phyloP scores from a whole-genome alignment of 1,140 invertebrate species.

The Conus betulinus region DNA sequence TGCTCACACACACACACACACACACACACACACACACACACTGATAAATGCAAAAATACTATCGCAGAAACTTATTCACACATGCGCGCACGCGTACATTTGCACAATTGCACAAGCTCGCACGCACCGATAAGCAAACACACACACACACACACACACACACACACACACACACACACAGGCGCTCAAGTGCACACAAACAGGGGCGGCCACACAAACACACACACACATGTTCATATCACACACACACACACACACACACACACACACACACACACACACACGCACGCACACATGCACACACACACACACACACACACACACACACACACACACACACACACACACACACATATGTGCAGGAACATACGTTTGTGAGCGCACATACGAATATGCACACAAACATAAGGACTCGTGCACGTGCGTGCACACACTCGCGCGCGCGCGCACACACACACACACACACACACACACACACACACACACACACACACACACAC shows the following conservation, averaged over 20 bases:
- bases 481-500: constrained; percentile 24
- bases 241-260: constrained; percentile 12
- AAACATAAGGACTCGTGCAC: too few species aligned
- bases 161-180: constrained; percentile 19
- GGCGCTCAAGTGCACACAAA: background rate
- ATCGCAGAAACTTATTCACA: background rate
- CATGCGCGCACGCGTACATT: background rate
- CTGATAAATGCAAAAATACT: background rate
- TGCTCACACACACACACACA: background rate
- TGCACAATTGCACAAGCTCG: background rate
- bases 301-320: too few species aligned
- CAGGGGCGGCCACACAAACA: constrained; percentile 1
- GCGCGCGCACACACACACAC: background rate
- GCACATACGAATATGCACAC: too few species aligned
- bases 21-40: constrained; percentile 11
- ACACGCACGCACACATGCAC: too few species aligned
- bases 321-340: too few species aligned
- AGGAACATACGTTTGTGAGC: too few species aligned
- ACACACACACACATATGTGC: too few species aligned
- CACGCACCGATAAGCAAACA: background rate
- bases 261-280: background rate
- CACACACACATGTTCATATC: background rate
- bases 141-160: too few species aligned
- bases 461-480: background rate
- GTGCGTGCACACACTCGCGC: background rate